Conservation (phyloP, 2,113 vertebrate species). For the Emydocephalus ijimae region DNA sequence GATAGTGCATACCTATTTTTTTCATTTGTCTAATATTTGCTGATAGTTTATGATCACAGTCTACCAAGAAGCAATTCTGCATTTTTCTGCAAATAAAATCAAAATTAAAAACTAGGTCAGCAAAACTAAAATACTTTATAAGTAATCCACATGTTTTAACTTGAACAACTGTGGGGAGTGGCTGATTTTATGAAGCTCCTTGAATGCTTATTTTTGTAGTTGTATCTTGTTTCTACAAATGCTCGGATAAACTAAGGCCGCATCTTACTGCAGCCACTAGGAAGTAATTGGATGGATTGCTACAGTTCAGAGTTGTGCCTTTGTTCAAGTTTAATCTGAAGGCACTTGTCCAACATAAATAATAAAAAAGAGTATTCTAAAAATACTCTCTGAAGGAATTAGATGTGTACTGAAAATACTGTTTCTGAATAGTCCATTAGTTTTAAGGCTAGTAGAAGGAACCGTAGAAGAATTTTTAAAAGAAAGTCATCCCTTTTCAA, state of each 20-base stretch:
- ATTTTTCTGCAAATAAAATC: not conserved
- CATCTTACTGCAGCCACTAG: conserved; percentile 55
- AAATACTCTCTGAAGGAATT: conserved; percentile 80
- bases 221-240: conserved; percentile 35
- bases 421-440: conserved; percentile 59
- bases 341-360: conserved; percentile 84
- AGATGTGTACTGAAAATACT: conserved; percentile 77
- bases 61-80: not conserved
- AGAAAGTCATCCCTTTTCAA: conserved; percentile 43
- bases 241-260: conserved; percentile 48
- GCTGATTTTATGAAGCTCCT: not conserved
- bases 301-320: conserved; percentile 63
- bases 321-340: conserved; percentile 71
- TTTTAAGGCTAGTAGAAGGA: conserved; percentile 58
- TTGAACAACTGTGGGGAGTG: conserved; percentile 4
- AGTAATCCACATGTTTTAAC: conserved; percentile 14
- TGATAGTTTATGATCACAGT: not conserved
- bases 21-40: not conserved
- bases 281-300: conserved; percentile 64
- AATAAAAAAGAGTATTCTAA: conserved; percentile 74
- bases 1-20: not conserved
- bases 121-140: conserved; percentile 17
- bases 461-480: conserved; percentile 53
- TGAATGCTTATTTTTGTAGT: conserved; percentile 30
- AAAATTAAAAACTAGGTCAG: not conserved